Base-by-base conservation (phyloP, 2,888 invertebrate genomes). In the Drosophila peninsularis region DNA sequence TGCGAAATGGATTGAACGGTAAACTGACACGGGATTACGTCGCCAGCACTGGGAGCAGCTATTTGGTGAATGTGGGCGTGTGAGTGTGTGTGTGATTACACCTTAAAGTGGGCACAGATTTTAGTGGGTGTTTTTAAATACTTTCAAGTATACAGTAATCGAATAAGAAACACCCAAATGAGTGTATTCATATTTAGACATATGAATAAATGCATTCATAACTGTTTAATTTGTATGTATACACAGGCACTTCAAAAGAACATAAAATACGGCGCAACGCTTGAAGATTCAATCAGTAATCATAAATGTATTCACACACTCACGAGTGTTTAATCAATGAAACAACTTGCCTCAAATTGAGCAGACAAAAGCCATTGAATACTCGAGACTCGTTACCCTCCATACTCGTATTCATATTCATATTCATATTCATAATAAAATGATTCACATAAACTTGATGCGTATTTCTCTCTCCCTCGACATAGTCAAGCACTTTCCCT, bases 1-100 rank as follows among this genome's bases (percentile, higher is more conserved):
- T 86, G 77, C 77, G 70, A 81, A 81, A 86, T 80, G 67, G 73
- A 72, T 82, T 70, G 80, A 64, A 69, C 66, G 60, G 80, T 76
- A 69, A 82, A 71, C 71, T 75, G 75, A 78, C 74, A 73, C 74
- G 74, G 71, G 71, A 75, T 76, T 74, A 74, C 64, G 65, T 54
- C 47, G 70, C 58, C 37, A 53, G 53, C 49, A 47, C 36, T 61
- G 56, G 62, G 47, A 63, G 41, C 62, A 54, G 45, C 11, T 39
- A 45, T 60, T 37, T 17, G 21, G 30, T 13, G 30, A 32, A 30
- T 34, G 21, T 50, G 21, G 7, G 19, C 1, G n/a, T n/a, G 24
- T 6, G 11, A 2, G 19, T 21, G 21, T 11, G 32, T 34, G 61
- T 53, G 45, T 34, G 36, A 42, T 42, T 42, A 61, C 37, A 67